Percentiles rank a stretch among this genome's conserved stretches.
Evolutionary conservation across 2,113 vertebrate species (phyloP).

Genomic region (Forbesichthys agassizii): DNA sequence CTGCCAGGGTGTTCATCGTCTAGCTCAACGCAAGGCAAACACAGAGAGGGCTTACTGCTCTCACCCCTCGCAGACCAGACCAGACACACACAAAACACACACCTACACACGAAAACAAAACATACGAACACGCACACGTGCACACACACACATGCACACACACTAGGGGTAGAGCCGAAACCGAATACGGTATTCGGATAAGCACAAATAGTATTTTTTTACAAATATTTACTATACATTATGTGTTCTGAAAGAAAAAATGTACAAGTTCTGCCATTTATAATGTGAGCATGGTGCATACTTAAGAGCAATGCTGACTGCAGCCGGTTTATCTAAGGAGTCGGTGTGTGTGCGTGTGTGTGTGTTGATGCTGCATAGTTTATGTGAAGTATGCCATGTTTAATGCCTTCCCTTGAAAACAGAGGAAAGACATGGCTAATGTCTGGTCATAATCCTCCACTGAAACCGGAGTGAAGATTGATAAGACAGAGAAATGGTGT

Average conservation of each 20-base stretch:
- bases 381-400: constrained; percentile 35
- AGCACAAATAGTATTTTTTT: not conserved
- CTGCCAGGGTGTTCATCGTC: constrained; percentile 61
- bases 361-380: constrained; percentile 31
- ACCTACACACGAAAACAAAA: constrained; percentile 2
- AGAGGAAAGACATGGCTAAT: constrained; percentile 44
- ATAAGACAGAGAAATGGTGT: constrained; percentile 33
- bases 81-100: not conserved
- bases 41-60: constrained; percentile 31
- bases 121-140: constrained; percentile 21
- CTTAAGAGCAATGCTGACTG: too few relatives aligned
- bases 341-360: too few relatives aligned
- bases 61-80: not conserved
- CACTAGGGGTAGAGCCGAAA: not conserved
- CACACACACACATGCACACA: constrained; percentile 20
- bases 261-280: too few relatives aligned
- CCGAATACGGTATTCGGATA: too few relatives aligned
- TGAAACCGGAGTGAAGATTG: constrained; percentile 39
- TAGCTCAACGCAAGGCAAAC: constrained; percentile 52
- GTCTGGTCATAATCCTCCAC: constrained; percentile 62
- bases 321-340: too few relatives aligned
- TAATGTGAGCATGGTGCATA: too few relatives aligned
- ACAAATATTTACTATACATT: too few relatives aligned
- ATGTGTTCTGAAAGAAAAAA: too few relatives aligned
- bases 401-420: constrained; percentile 55